phyloP scores from a whole-genome alignment of 2,113 vertebrate species.

The Alaudala cheleensis region DNA sequence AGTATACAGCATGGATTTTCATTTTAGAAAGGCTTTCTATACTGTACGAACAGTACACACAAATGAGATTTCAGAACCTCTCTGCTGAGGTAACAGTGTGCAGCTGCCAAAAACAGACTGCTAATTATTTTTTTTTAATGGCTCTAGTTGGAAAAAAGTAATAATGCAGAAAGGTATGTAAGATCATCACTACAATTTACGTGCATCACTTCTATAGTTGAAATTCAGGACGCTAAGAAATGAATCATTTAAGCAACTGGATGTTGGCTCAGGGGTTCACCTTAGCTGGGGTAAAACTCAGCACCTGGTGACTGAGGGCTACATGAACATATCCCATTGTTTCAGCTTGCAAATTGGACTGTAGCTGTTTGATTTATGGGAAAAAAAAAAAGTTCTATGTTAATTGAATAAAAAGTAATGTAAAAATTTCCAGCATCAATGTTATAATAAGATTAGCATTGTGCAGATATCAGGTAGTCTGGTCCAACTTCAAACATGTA shows the following conservation, averaged over 20 bases:
- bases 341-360: not conserved
- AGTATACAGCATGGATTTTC: conserved; percentile 14
- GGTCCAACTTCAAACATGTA: not conserved
- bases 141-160: not conserved
- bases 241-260: not conserved
- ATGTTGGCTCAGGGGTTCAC: not conserved
- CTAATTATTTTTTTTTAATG: not conserved
- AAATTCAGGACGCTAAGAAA: not conserved
- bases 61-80: conserved; percentile 31
- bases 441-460: not conserved
- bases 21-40: conserved; percentile 24
- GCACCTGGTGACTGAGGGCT: not conserved
- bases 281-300: not conserved
- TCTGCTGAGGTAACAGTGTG: not conserved
- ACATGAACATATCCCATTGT: not conserved
- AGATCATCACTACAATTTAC: not conserved
- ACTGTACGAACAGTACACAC: not conserved
- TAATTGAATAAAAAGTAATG: not conserved
- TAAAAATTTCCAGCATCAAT: not conserved
- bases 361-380: not conserved
- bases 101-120: conserved; percentile 6
- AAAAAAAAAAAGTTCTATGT: not conserved
- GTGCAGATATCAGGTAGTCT: not conserved
- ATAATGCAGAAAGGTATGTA: not conserved
- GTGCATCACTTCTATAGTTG: not conserved